Evolutionary conservation across 2,113 vertebrate species (phyloP).

Genomic region (Muscicapa adusta): DNA sequence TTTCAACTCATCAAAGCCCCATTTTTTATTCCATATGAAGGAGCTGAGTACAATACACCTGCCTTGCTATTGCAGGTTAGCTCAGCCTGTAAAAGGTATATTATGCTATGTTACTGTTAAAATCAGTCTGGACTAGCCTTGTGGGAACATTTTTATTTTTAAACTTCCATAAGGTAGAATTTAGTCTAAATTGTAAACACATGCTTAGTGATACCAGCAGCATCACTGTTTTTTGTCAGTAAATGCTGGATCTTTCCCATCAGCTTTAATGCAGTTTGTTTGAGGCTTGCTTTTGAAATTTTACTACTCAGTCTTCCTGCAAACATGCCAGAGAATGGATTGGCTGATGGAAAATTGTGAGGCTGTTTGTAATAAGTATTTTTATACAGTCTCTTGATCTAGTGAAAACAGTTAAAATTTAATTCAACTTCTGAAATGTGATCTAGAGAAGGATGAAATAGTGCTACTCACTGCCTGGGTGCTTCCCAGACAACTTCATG

Average conservation of each 20-base stretch:
- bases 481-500: neutral
- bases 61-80: neutral
- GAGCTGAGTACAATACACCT: neutral
- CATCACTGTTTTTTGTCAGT: neutral
- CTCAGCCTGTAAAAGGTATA: neutral
- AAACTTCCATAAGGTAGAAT: neutral
- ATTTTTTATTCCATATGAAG: neutral
- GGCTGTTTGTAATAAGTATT: neutral
- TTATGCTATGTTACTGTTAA: accelerated
- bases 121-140: neutral
- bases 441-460: neutral
- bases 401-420: neutral
- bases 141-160: neutral
- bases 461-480: neutral
- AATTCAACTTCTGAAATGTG: accelerated
- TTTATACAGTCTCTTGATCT: neutral
- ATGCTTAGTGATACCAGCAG: neutral
- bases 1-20: neutral
- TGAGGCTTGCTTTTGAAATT: neutral
- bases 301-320: neutral
- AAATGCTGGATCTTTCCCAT: neutral
- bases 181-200: neutral
- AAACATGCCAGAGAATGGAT: accelerated
- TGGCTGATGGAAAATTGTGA: neutral
- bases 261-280: neutral